phyloP scores from a whole-genome alignment of 2,797 vertebrate genomes.

The Cheirogaleus major region DNA sequence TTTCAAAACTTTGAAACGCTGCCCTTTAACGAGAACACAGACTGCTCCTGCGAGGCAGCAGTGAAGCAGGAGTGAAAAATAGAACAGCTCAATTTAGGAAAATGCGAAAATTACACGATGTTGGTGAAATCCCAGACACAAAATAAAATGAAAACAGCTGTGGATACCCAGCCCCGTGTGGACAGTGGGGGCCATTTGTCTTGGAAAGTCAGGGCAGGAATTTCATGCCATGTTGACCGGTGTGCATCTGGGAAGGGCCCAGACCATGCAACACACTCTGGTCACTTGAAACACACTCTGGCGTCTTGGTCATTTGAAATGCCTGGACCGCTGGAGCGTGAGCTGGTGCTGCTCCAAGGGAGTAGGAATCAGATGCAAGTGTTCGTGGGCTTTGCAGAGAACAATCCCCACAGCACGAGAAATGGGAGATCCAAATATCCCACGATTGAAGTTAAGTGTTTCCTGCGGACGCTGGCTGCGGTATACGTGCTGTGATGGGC shows the following conservation, averaged over 20 bases:
- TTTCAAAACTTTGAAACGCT: neutral
- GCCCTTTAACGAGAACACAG: neutral
- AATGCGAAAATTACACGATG: slow-evolving; percentile 14
- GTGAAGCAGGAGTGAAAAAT: neutral
- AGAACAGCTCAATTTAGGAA: slow-evolving; percentile 60
- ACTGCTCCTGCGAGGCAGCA: neutral
- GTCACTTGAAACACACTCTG: neutral
- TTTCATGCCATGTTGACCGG: slow-evolving; percentile 29
- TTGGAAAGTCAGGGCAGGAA: slow-evolving; percentile 64
- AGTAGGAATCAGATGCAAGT: neutral
- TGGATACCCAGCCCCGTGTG: neutral
- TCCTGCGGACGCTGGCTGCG: accelerated
- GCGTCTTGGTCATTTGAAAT: slow-evolving; percentile 56
- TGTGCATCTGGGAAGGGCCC: neutral
- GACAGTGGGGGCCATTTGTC: slow-evolving; percentile 4
- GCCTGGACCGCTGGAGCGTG: slow-evolving; percentile 46
- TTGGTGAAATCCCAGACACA: slow-evolving; percentile 34
- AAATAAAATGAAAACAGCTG: slow-evolving; percentile 69
- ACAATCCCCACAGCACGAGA: neutral
- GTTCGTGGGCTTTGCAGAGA: neutral
- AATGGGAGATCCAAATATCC: neutral
- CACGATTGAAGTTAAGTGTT: accelerated
- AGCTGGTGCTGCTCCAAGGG: slow-evolving; percentile 23
- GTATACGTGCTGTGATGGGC: accelerated
- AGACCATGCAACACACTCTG: neutral